Base-by-base conservation (phyloP, 2,113 vertebrate genomes). In the Scomber colias region DNA sequence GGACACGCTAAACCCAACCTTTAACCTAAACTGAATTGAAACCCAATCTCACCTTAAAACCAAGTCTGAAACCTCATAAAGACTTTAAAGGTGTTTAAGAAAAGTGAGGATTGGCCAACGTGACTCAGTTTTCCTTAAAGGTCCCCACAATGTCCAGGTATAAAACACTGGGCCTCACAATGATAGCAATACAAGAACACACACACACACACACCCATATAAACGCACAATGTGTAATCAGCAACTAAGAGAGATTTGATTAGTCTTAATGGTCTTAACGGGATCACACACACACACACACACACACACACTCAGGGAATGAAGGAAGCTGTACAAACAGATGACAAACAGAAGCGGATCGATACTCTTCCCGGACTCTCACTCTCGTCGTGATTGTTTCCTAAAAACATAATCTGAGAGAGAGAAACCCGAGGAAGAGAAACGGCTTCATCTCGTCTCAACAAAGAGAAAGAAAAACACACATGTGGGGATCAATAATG, bases 201-300 rank as follows among this genome's bases (percentile, higher is more conserved):
- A 63, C 2, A 74, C 15, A 27, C 31, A 24, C 24, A 24, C 24
- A 24, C 24, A 24, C 24, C 1, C 24, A 24, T 3, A 24, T 3
- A 24, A 24, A 24, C 24, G 24, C 24, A 24, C 24, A 24, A 24
- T 35, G 15, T 3, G 9, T 40, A 27, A 53, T 81, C 56, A 72
- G n/a, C 51, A 57, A 49, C 44, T 71, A 31, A 75, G 51, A 57
- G 53, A 63, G 56, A 66, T 19, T 61, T 54, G 19, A 74, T 55
- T 60, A 31, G 59, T 49, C 51, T 73, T 70, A 77, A 81, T 55
- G 27, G 66, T 78, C 49, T 70, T 62, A 53, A 70, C 44, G 2
- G 35, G 12, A 56, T 57, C 19, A 27, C 68, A 51, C 70, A 48
- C 53, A 51, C 45, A 19, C 46, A 40, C 48, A 67, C 55, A 49